phyloP scores from a whole-genome alignment of 92 coral and sea anemone species.

The Siderastrea radians region DNA sequence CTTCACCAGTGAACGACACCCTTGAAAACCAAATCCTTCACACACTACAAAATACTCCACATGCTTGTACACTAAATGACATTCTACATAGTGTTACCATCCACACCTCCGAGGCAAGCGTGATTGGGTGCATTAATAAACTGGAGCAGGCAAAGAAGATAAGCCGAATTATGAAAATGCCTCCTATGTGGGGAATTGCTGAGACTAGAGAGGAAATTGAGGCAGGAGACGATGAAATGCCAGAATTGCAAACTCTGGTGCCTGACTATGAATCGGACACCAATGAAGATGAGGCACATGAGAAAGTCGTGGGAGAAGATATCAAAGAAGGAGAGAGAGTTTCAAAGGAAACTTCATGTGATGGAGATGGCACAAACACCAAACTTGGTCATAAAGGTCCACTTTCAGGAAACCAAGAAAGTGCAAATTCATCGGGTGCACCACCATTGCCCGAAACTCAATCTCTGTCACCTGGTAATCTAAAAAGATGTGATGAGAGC shows the following conservation, averaged over 20 bases:
- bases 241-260: not conserved
- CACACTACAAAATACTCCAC: not conserved
- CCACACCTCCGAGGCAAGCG: conserved; percentile 11
- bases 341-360: not conserved
- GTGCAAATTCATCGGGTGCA: not conserved
- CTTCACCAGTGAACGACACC: not conserved
- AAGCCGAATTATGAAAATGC: conserved; percentile 24
- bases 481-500: not conserved
- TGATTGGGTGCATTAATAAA: conserved; percentile 21
- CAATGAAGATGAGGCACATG: not conserved
- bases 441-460: not conserved
- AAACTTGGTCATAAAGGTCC: not conserved
- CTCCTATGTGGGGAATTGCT: conserved; percentile 46
- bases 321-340: not conserved
- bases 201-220: not conserved
- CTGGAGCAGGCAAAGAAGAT: conserved; percentile 21
- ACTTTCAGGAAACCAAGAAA: not conserved
- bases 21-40: conserved; percentile 18
- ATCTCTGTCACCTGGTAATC: too few species aligned
- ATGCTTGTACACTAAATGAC: conserved; percentile 38
- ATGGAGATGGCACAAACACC: not conserved
- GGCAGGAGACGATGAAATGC: not conserved
- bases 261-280: conserved; percentile 19
- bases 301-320: not conserved
- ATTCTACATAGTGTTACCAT: conserved; percentile 22